Percentiles rank a stretch among this genome's conserved stretches.
phyloP scores from a whole-genome alignment of 2,888 invertebrate genomes.

The Caenorhabditis panamensis region DNA sequence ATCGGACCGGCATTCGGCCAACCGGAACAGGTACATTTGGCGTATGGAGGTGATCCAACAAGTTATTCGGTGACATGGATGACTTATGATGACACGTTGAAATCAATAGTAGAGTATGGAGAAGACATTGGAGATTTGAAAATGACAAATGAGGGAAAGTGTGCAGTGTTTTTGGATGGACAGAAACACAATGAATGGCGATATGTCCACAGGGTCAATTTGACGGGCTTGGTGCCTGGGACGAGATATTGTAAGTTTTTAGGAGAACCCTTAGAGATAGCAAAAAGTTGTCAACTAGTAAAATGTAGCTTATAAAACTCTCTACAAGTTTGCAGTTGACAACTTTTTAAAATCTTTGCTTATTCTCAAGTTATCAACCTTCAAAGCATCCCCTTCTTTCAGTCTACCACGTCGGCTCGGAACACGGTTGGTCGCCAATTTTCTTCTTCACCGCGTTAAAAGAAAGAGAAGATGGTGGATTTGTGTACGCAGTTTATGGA shows the following conservation, averaged over 20 bases:
- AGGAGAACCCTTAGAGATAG: too few species aligned
- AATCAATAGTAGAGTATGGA: conserved; percentile 76
- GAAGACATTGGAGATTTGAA: conserved; percentile 33
- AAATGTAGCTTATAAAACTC: too few species aligned
- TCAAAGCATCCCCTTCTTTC: too few species aligned
- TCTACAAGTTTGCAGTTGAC: too few species aligned
- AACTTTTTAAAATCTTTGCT: too few species aligned
- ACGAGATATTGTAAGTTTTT: conserved; percentile 72
- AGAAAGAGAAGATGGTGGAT: conserved; percentile 66
- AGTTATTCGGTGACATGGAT: conserved; percentile 76
- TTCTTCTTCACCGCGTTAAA: conserved; percentile 72
- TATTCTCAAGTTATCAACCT: too few species aligned
- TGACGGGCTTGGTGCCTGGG: conserved; percentile 71
- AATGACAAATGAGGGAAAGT: conserved; percentile 38
- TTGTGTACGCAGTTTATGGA: conserved; percentile 68
- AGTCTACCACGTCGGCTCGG: conserved; percentile 73
- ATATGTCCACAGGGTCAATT: conserved; percentile 74
- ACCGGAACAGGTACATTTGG: conserved; percentile 79
- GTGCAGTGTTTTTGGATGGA: conserved; percentile 72
- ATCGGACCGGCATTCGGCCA: conserved; percentile 75
- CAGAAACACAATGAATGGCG: conserved; percentile 63
- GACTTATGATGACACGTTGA: conserved; percentile 77
- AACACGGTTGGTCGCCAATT: conserved; percentile 72
- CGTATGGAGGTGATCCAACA: conserved; percentile 74
- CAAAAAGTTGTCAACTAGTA: too few species aligned